Evolutionary conservation across 2,797 vertebrate genomes (phyloP).

Genomic region (Sebastolobus altivelis): DNA sequence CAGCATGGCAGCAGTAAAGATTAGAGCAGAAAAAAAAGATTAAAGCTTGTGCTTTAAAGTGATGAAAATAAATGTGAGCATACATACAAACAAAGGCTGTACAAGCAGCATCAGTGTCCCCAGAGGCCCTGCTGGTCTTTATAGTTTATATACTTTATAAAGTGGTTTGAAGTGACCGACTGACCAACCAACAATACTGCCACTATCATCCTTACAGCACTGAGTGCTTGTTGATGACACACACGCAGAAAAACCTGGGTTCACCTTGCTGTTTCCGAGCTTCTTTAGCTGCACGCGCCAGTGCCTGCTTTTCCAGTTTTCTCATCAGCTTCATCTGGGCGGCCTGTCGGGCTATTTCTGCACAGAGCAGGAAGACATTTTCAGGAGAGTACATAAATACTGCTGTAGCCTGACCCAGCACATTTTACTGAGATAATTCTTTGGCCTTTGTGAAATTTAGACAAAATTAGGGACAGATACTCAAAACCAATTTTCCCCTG

Average conservation of each 20-base stretch:
- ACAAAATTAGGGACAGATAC: not conserved
- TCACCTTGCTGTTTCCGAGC: conserved; percentile 97
- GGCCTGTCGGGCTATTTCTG: conserved; percentile 98
- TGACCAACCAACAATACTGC: conserved; percentile 39
- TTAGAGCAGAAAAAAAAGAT: conserved; percentile 56
- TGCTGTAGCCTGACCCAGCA: conserved; percentile 5
- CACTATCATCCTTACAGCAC: conserved; percentile 22
- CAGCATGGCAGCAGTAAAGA: conserved; percentile 40
- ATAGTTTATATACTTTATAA: conserved; percentile 25
- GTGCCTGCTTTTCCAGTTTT: conserved; percentile 98
- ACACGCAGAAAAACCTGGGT: not conserved
- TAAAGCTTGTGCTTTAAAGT: conserved; percentile 54
- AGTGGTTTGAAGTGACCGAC: conserved; percentile 43
- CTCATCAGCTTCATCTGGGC: conserved; percentile 98
- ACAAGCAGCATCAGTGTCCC: conserved; percentile 28
- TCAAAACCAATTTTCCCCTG: not conserved
- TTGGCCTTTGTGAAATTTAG: not conserved
- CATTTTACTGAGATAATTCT: conserved; percentile 12
- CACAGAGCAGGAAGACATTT: conserved; percentile 45
- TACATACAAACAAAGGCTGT: conserved; percentile 46
- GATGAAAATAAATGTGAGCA: conserved; percentile 55
- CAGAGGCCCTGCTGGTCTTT: conserved; percentile 39
- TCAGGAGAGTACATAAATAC: conserved; percentile 25
- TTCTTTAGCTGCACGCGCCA: conserved; percentile 96
- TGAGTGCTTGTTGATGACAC: conserved; percentile 9